A percentile compares a stretch with the other conserved stretches of the same genome.
These are phyloP conservation scores for Pogonocherus hispidulus DNA, from an alignment of 2,888 invertebrate genomes.

Conservation along the genomic window DNA sequence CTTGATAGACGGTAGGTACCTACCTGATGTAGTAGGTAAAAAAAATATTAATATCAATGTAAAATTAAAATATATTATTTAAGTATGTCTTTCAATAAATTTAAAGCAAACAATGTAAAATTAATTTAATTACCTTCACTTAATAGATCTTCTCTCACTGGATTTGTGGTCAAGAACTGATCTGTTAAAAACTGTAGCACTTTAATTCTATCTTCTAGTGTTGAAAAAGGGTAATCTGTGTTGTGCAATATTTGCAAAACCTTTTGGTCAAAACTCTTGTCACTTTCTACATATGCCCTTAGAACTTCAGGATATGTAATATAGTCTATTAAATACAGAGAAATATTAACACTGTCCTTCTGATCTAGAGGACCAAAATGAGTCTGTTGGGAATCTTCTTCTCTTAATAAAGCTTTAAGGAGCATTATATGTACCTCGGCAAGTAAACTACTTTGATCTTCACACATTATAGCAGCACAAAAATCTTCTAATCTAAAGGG, in stretches of 20 bases:
- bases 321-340: constrained; percentile 91
- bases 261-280: constrained; percentile 82
- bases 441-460: constrained; percentile 92
- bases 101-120: too few relatives aligned
- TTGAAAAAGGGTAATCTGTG: constrained; percentile 91
- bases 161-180: constrained; percentile 93
- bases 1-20: too few relatives aligned
- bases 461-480: constrained; percentile 91
- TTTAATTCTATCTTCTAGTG: constrained; percentile 82
- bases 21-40: too few relatives aligned
- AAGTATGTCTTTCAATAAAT: too few relatives aligned
- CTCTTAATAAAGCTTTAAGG: constrained; percentile 89
- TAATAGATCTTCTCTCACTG: constrained; percentile 92
- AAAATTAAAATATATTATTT: too few relatives aligned
- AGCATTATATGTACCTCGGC: constrained; percentile 96
- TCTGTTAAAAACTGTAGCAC: constrained; percentile 94
- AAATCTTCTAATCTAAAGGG: constrained; percentile 98
- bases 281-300: constrained; percentile 92
- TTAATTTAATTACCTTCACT: constrained; percentile 81
- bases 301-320: constrained; percentile 98
- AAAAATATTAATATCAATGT: too few relatives aligned
- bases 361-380: constrained; percentile 97
- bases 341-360: constrained; percentile 96
- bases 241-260: constrained; percentile 79
- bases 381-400: constrained; percentile 95